Conservation (phyloP, 2,113 vertebrate species). For the Datnioides undecimradiatus region DNA sequence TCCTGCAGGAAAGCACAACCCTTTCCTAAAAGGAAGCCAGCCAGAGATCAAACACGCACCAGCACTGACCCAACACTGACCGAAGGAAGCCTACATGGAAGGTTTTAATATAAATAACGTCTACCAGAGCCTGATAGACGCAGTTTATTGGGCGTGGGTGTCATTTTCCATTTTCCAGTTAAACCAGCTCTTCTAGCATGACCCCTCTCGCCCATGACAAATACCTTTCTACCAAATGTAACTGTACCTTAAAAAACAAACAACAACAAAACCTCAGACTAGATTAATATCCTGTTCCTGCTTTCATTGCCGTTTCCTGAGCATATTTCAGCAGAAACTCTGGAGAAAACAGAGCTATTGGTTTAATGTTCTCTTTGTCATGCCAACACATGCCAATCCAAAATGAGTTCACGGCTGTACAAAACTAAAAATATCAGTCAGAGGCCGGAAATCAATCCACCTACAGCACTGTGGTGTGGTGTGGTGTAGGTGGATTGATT, state of each 20-base stretch:
- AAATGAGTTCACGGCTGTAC: too few relatives aligned
- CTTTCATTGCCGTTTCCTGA: constrained; percentile 35
- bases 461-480: too few relatives aligned
- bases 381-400: background rate
- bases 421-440: too few relatives aligned
- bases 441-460: too few relatives aligned
- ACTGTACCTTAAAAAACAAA: constrained; percentile 1
- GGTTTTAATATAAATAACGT: background rate
- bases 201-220: background rate
- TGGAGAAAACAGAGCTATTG: background rate
- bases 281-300: background rate
- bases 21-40: constrained; percentile 23
- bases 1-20: constrained; percentile 47
- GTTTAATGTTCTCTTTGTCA: background rate
- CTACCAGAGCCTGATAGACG: background rate
- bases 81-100: constrained; percentile 7
- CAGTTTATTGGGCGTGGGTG: background rate
- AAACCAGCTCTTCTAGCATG: background rate
- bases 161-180: constrained; percentile 19
- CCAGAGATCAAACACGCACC: constrained; percentile 2
- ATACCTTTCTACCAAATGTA: background rate
- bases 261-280: background rate
- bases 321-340: background rate
- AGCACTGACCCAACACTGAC: background rate
- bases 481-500: too few relatives aligned